Percentiles rank a stretch among this genome's conserved stretches.
Conservation (phyloP, 2,888 invertebrate genomes). For the Scaptomyza reducta region DNA sequence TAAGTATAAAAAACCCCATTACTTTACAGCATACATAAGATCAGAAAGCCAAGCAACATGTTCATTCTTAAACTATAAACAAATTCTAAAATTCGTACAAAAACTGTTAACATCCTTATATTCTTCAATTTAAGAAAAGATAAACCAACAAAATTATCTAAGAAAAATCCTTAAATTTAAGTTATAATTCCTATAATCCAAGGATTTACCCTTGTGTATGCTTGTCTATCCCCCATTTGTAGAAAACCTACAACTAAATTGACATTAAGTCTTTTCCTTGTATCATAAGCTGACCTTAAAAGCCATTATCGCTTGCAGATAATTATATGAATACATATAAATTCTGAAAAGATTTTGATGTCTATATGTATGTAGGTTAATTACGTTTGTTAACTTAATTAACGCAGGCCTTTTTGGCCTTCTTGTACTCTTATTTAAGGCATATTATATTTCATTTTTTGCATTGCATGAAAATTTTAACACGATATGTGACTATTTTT, state of each 20-base stretch:
- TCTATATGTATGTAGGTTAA: constrained; percentile 4
- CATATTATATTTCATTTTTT: neutral
- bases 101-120: too few relatives aligned
- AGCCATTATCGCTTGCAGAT: constrained; percentile 4
- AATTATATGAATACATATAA: constrained; percentile 1
- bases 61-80: too few relatives aligned
- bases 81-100: too few relatives aligned
- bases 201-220: neutral
- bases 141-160: too few relatives aligned
- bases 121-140: too few relatives aligned
- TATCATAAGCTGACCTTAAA: neutral
- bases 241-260: neutral
- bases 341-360: neutral
- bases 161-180: too few relatives aligned
- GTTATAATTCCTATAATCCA: too few relatives aligned
- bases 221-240: neutral
- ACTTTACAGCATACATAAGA: too few relatives aligned
- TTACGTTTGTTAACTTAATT: constrained; percentile 25
- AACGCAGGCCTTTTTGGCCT: constrained; percentile 6
- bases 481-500: neutral
- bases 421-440: neutral
- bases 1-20: too few relatives aligned
- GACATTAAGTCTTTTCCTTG: neutral
- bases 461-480: neutral
- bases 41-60: too few relatives aligned